Conservation (phyloP, 2,888 invertebrate species). For the Baccha elongata region DNA sequence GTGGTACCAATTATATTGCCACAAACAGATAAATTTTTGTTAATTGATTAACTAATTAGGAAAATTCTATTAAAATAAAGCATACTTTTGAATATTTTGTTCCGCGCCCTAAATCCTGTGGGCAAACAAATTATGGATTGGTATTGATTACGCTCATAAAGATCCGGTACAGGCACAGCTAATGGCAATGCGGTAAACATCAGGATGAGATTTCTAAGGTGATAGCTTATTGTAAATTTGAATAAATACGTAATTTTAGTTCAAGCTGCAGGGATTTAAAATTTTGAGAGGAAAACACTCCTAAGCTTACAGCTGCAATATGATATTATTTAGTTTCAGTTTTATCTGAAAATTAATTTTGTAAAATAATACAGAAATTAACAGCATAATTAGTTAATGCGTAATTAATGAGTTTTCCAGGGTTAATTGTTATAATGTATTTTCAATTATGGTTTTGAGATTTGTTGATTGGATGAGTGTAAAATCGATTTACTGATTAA, state of each 20-base stretch:
- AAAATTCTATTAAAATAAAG: constrained; percentile 55
- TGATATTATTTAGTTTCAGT: constrained; percentile 23
- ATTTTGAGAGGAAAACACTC: not conserved
- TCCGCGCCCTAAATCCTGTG: constrained; percentile 18
- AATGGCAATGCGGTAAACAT: not conserved
- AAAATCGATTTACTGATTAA: constrained; percentile 14
- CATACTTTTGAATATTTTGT: constrained; percentile 38
- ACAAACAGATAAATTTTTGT: constrained; percentile 42
- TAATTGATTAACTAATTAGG: constrained; percentile 61
- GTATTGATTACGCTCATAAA: constrained; percentile 33
- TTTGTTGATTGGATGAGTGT: not conserved
- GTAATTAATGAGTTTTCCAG: constrained; percentile 22
- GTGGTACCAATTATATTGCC: constrained; percentile 28
- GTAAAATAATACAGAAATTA: constrained; percentile 24
- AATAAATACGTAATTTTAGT: not conserved
- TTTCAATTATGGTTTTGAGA: constrained; percentile 18
- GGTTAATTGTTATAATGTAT: constrained; percentile 11
- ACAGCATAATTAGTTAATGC: constrained; percentile 34
- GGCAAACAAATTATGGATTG: constrained; percentile 38
- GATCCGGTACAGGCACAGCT: not conserved
- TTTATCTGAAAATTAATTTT: constrained; percentile 29
- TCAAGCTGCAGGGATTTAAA: not conserved
- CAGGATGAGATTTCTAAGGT: not conserved
- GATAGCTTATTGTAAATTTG: not conserved
- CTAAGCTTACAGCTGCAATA: not conserved